phyloP scores from a whole-genome alignment of 2,888 invertebrate species.

The Drosophila cracens region DNA sequence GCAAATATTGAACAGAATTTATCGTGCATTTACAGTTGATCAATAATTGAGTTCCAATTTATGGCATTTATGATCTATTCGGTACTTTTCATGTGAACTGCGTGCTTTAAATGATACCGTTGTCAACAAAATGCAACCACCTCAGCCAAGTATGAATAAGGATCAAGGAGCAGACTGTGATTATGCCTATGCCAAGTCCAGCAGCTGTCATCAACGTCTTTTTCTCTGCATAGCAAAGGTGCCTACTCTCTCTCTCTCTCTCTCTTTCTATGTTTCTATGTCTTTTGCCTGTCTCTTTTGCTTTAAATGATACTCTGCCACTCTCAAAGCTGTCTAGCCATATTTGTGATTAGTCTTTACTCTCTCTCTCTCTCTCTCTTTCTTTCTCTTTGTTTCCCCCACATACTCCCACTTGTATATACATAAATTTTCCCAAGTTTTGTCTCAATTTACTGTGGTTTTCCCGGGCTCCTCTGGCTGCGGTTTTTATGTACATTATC shows the following conservation, averaged over 20 bases:
- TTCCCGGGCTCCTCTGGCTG: background rate
- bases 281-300: background rate
- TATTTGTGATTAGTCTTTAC: background rate
- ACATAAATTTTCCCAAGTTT: slow-evolving; percentile 4
- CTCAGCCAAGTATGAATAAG: slow-evolving; percentile 38
- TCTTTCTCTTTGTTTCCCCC: background rate
- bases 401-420: background rate
- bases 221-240: slow-evolving; percentile 79
- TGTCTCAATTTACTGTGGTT: slow-evolving; percentile 1
- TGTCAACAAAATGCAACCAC: slow-evolving; percentile 35
- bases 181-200: slow-evolving; percentile 52
- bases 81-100: slow-evolving; percentile 29
- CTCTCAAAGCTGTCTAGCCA: background rate
- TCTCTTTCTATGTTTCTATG: background rate
- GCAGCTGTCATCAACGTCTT: slow-evolving; percentile 76
- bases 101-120: slow-evolving; percentile 26
- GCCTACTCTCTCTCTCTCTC: slow-evolving; percentile 29
- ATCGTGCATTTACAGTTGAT: slow-evolving; percentile 24
- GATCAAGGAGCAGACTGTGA: slow-evolving; percentile 32
- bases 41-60: slow-evolving; percentile 25
- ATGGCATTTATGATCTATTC: slow-evolving; percentile 7
- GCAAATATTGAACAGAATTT: slow-evolving; percentile 26
- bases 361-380: background rate
- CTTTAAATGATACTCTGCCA: background rate
- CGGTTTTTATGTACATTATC: slow-evolving; percentile 5